phyloP scores from a whole-genome alignment of 2,797 vertebrate genomes.

The Onychomys torridus region DNA sequence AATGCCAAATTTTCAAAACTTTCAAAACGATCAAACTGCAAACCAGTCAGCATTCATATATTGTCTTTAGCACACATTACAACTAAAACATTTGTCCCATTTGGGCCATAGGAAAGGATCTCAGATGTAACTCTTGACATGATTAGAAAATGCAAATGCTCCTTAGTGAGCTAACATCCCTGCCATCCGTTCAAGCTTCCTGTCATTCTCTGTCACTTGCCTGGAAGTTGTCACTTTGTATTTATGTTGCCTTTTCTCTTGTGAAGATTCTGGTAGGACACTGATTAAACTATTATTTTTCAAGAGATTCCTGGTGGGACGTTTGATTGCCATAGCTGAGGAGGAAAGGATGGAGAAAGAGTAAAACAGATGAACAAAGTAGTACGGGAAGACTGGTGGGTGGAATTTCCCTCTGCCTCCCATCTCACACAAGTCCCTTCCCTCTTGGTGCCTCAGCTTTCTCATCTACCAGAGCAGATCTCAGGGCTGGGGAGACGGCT shows the following conservation, averaged over 20 bases:
- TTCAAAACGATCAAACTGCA: conserved; percentile 14
- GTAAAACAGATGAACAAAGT: not conserved
- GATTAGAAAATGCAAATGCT: not conserved
- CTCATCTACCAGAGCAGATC: conserved; percentile 12
- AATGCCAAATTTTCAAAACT: conserved; percentile 11
- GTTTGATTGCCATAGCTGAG: not conserved
- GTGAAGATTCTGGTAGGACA: not conserved
- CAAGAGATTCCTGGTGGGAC: not conserved
- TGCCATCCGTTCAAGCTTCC: not conserved
- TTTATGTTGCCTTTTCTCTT: conserved; percentile 20
- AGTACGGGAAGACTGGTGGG: not conserved
- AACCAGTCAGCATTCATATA: not conserved
- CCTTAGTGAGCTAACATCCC: not conserved
- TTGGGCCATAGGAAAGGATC: not conserved
- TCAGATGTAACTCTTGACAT: not conserved
- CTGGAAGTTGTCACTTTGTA: not conserved
- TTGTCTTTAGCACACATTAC: not conserved
- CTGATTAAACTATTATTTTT: not conserved
- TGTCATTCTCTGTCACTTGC: conserved; percentile 15
- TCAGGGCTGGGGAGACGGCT: not conserved
- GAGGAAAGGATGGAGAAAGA: not conserved
- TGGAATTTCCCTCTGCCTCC: not conserved
- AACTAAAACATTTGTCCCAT: conserved; percentile 16
- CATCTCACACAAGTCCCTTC: not conserved
- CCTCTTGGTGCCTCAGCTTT: not conserved